Conservation (phyloP, 1,140 invertebrate species). For the Papilio dardanus region DNA sequence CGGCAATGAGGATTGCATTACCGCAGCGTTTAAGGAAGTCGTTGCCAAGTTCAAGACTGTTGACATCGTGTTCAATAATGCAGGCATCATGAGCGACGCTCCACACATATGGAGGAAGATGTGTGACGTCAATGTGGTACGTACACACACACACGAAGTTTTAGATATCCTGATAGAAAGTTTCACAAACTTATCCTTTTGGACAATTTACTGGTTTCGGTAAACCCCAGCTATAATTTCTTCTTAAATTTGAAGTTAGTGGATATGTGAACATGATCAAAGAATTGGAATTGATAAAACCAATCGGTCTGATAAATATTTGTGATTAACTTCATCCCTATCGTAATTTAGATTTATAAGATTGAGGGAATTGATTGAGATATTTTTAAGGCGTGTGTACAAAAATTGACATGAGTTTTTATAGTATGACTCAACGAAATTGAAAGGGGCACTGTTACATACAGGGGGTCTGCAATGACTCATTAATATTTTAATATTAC, state of each 20-base stretch:
- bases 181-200: neutral
- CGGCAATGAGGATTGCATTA: slow-evolving; percentile 83
- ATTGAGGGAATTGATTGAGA: no score
- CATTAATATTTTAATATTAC: neutral
- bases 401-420: neutral
- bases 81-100: slow-evolving; percentile 76
- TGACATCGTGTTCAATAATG: slow-evolving; percentile 87
- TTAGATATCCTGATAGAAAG: neutral
- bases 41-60: slow-evolving; percentile 81
- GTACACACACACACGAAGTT: slow-evolving; percentile 22
- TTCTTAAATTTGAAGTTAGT: no score
- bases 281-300: neutral
- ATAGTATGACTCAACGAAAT: neutral
- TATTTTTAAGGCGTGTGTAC: neutral
- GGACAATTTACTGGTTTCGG: neutral
- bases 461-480: neutral
- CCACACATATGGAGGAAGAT: slow-evolving; percentile 54
- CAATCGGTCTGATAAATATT: neutral
- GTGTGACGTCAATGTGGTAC: slow-evolving; percentile 63
- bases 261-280: neutral
- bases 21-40: slow-evolving; percentile 83
- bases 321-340: neutral
- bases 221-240: neutral
- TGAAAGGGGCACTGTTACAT: neutral
- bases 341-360: neutral